These are phyloP conservation scores for Chloroceryle inda DNA, from an alignment of 2,797 vertebrate genomes.

Conservation along the genomic window DNA sequence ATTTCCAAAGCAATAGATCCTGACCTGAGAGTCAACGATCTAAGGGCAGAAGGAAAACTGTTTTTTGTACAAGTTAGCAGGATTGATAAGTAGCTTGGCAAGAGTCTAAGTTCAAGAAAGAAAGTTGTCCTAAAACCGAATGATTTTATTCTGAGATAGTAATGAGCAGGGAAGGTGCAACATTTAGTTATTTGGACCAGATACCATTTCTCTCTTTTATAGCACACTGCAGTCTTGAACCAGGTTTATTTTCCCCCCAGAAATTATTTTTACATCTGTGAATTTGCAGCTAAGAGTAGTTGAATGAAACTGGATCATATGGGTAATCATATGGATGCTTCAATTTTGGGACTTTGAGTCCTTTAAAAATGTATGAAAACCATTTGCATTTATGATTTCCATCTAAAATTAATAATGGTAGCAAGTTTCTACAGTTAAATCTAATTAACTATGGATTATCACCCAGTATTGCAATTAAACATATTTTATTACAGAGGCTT, in stretches of 20 bases:
- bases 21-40: background rate
- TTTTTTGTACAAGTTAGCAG: background rate
- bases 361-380: background rate
- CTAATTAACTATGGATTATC: conserved; percentile 3
- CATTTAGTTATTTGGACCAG: background rate
- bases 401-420: background rate
- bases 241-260: background rate
- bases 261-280: background rate
- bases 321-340: accelerated
- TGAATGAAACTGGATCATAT: background rate
- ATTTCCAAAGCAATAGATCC: background rate
- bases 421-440: background rate
- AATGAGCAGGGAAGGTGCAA: background rate
- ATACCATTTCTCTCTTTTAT: background rate
- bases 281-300: background rate
- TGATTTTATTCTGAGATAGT: background rate
- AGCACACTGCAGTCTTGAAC: background rate
- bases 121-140: background rate
- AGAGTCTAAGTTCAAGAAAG: background rate
- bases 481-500: conserved; percentile 4
- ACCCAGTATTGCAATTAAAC: background rate
- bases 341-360: background rate
- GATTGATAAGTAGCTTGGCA: background rate
- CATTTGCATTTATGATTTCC: background rate
- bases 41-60: background rate